Conservation (phyloP, 1,140 invertebrate species). For the Diplogasteroides magnus region DNA sequence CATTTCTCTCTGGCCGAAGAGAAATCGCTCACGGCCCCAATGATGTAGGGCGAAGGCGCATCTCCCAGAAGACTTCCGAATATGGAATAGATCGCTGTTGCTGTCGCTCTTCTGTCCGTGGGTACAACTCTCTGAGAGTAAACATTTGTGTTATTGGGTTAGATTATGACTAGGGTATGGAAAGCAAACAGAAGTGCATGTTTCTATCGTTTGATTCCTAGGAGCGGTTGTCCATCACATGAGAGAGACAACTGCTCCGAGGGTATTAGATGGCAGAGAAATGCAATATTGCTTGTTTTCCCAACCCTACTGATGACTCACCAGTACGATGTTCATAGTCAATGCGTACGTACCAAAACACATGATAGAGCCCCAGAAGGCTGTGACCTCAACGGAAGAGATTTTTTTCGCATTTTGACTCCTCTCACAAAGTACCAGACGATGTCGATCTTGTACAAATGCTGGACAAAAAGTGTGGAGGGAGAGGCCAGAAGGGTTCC, state of each 20-base stretch:
- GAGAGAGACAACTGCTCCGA: too few relatives aligned
- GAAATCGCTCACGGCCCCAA: background rate
- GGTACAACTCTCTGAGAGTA: background rate
- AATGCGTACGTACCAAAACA: background rate
- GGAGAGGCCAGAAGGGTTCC: background rate
- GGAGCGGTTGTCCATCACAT: too few relatives aligned
- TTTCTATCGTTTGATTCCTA: too few relatives aligned
- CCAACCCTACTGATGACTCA: background rate
- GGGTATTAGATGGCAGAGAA: background rate
- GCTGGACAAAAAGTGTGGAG: background rate
- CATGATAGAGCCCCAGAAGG: background rate
- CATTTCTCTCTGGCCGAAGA: background rate
- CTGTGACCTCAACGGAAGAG: background rate
- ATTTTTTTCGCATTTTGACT: too few relatives aligned
- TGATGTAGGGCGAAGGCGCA: background rate
- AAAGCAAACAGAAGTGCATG: background rate
- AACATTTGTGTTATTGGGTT: background rate
- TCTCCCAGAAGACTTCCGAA: background rate
- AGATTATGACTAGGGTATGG: background rate
- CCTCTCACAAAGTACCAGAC: background rate
- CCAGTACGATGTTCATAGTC: background rate
- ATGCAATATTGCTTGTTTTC: background rate
- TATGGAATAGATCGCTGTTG: background rate
- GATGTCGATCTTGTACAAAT: background rate
- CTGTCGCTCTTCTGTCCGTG: background rate